Evolutionary conservation across 2,113 vertebrate genomes (phyloP), one percentile per base, ranked within the genome.

Genomic region (Halcyon senegalensis): DNA sequence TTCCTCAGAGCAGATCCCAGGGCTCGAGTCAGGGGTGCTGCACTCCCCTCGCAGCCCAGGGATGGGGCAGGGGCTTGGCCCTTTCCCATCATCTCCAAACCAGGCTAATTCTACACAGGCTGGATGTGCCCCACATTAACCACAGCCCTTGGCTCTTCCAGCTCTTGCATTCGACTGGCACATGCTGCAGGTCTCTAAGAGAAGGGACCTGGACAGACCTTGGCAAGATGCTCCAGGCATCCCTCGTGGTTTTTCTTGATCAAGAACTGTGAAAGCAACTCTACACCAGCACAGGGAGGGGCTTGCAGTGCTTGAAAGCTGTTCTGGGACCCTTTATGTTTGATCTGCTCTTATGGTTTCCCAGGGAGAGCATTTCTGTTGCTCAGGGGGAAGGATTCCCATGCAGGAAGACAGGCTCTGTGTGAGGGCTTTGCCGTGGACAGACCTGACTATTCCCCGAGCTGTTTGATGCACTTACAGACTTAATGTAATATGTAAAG

Each of bases 111-210:
- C n/a, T 64, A 43, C 53, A 75, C 13, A 17, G 33, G 31, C 67
- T 50, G 55, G 75, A 20, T 8, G 13, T 16, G 6, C 0, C 30
- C 64, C 50, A 35, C 55, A 41, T 51, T 10, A 28, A 64, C 28
- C 69, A 11, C n/a, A 13, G 8, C 55, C 50, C 55, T 46, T 4
- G 2, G 10, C 44, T 17, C 24, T 5, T 24, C 44, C 74, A 81
- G 60, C 43, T 39, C 20, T 13, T 8, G 17, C 23, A 4, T 1
- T 3, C 2, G 27, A 21, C 44, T 12, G 28, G 46, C 50, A 73
- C 1, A 3, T 1, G 27, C 43, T 18, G 37, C 1, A 3, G 5
- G 11, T 5, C 72, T 21, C 66, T 50, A 0, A 19, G 21, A 55
- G 46, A 6, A 53, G 39, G 28, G 33, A 44, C 20, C 50, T 0